Evolutionary conservation across 2,888 invertebrate species (phyloP).

Genomic region (Caenorhabditis virilis): DNA sequence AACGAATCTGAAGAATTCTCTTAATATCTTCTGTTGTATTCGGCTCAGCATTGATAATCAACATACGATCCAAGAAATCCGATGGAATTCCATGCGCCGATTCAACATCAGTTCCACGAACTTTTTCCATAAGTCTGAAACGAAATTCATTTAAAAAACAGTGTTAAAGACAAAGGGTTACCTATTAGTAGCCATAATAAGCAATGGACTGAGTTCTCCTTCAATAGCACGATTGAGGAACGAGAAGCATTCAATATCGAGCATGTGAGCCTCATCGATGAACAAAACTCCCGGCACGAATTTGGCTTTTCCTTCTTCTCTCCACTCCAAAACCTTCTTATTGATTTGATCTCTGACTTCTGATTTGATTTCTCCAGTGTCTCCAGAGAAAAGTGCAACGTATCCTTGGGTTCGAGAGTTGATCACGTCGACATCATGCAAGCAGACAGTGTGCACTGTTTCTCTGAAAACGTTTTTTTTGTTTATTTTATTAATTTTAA

Average conservation of each 20-base stretch:
- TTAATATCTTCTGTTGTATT: constrained; percentile 49
- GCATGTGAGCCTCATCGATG: constrained; percentile 80
- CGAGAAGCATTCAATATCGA: constrained; percentile 98
- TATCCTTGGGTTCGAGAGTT: constrained; percentile 93
- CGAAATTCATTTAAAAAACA: too few relatives aligned
- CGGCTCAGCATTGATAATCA: constrained; percentile 75
- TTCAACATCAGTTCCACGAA: constrained; percentile 88
- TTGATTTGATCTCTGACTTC: constrained; percentile 98
- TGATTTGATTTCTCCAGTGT: constrained; percentile 95
- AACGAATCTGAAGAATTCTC: constrained; percentile 51
- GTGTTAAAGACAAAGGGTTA: too few relatives aligned
- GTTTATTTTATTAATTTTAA: too few relatives aligned
- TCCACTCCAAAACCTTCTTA: constrained; percentile 94
- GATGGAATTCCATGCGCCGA: constrained; percentile 97
- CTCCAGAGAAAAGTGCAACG: constrained; percentile 94
- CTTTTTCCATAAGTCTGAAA: constrained; percentile 74
- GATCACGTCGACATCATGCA: constrained; percentile 99
- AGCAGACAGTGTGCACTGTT: constrained; percentile 91
- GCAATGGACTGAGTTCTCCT: constrained; percentile 90
- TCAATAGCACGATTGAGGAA: constrained; percentile 95
- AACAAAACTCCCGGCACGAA: constrained; percentile 86
- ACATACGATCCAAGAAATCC: constrained; percentile 82
- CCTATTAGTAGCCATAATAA: constrained; percentile 99
- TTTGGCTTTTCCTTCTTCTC: constrained; percentile 98
- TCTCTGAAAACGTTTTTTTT: too few relatives aligned